Evolutionary conservation across 2,113 vertebrate genomes (phyloP).

Genomic region (Brachypodius melanocephalos): DNA sequence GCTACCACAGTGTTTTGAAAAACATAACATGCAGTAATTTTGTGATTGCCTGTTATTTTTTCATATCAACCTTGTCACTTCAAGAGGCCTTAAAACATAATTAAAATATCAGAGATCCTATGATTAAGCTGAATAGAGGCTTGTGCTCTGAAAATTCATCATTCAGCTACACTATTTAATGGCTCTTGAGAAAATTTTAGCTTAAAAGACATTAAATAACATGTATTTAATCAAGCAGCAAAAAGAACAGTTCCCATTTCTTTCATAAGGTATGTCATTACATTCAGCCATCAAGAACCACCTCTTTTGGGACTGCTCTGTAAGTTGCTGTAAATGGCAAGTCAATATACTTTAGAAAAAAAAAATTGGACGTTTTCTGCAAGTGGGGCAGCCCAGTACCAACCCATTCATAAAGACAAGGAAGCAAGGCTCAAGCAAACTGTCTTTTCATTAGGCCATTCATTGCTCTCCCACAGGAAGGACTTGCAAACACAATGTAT

Average conservation of each 20-base stretch:
- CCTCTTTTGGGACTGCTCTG: not conserved
- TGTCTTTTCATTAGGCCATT: not conserved
- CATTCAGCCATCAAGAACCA: not conserved
- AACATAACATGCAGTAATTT: slow-evolving; percentile 15
- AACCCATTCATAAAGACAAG: not conserved
- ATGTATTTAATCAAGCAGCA: not conserved
- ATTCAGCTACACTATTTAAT: not conserved
- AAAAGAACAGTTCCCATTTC: not conserved
- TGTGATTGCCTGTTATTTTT: slow-evolving; percentile 31
- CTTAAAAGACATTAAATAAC: slow-evolving; percentile 8
- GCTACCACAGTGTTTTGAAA: slow-evolving; percentile 23
- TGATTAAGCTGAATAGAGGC: not conserved
- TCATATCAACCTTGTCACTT: slow-evolving; percentile 31
- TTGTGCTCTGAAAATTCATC: not conserved
- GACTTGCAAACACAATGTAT: not conserved
- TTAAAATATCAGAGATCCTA: slow-evolving; percentile 4
- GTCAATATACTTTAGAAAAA: not conserved
- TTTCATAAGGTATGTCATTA: not conserved
- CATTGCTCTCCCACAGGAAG: not conserved
- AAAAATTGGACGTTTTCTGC: not conserved
- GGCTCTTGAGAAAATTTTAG: not conserved
- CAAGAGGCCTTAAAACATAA: slow-evolving; percentile 10
- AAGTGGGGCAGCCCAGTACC: not conserved
- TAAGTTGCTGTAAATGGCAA: not conserved
- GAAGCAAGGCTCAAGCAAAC: not conserved